Evolutionary conservation across 2,113 vertebrate species (phyloP).

Genomic region (Channa maculata): DNA sequence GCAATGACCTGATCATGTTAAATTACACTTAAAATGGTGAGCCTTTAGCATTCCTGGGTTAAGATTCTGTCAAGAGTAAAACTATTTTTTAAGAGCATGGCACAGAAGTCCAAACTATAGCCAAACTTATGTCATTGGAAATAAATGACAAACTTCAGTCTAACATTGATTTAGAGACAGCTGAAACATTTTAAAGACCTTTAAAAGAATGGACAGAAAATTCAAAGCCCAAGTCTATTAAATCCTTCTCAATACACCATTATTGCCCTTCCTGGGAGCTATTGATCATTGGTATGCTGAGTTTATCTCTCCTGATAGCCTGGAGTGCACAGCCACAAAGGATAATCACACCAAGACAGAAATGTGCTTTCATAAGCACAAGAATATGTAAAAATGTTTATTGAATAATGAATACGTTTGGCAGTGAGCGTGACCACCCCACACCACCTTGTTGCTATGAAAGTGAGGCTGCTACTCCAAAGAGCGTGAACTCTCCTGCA

Average conservation of each 20-base stretch:
- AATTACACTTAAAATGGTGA: not conserved
- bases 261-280: slow-evolving; percentile 34
- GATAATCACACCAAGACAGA: slow-evolving; percentile 50
- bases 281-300: slow-evolving; percentile 44
- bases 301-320: slow-evolving; percentile 49
- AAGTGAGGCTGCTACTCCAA: slow-evolving; percentile 64
- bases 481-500: slow-evolving; percentile 53
- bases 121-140: not conserved
- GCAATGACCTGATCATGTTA: slow-evolving; percentile 23
- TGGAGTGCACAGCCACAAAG: slow-evolving; percentile 27
- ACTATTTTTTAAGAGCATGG: slow-evolving; percentile 5
- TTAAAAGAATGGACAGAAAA: slow-evolving; percentile 22
- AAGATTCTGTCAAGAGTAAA: not conserved
- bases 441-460: slow-evolving; percentile 56
- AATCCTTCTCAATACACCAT: slow-evolving; percentile 33
- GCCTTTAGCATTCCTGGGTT: not conserved
- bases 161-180: not conserved
- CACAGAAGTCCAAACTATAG: slow-evolving; percentile 6
- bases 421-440: slow-evolving; percentile 23
- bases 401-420: slow-evolving; percentile 71
- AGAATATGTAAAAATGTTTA: slow-evolving; percentile 61
- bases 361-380: slow-evolving; percentile 54
- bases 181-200: slow-evolving; percentile 21
- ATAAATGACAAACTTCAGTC: not conserved
- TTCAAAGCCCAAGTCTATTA: slow-evolving; percentile 18